These are phyloP conservation scores for Ictidomys tridecemlineatus DNA, from an alignment of 2,113 vertebrate genomes.

Conservation along the genomic window DNA sequence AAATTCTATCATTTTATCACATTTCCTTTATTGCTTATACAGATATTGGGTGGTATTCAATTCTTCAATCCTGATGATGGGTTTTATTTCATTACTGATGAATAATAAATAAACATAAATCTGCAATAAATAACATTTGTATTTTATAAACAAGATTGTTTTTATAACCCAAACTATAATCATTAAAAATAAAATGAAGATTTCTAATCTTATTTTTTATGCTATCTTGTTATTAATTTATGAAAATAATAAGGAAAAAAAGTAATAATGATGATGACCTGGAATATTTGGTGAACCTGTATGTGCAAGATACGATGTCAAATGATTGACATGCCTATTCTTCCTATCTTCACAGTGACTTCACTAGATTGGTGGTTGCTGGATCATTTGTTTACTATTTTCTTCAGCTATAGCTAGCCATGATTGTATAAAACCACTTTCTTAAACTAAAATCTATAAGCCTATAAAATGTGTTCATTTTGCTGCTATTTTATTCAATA, in stretches of 20 bases:
- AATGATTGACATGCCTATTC: not conserved
- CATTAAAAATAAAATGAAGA: not conserved
- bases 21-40: not conserved
- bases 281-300: not conserved
- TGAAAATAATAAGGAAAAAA: not conserved
- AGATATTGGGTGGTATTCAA: not conserved
- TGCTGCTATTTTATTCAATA: slow-evolving; percentile 60
- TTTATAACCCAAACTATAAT: not conserved
- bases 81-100: not conserved
- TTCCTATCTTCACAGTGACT: not conserved
- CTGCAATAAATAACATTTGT: not conserved
- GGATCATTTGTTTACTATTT: not conserved
- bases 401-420: not conserved
- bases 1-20: not conserved
- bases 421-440: not conserved
- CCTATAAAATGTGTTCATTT: slow-evolving; percentile 44
- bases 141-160: not conserved
- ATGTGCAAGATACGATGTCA: not conserved
- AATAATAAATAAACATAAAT: not conserved
- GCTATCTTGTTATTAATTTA: not conserved
- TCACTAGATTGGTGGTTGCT: not conserved
- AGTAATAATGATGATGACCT: not conserved
- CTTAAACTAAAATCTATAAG: slow-evolving; percentile 36
- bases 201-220: not conserved
- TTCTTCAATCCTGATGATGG: not conserved